These are phyloP conservation scores for Hippolais icterina DNA, from an alignment of 2,113 vertebrate species.

Conservation along the genomic window DNA sequence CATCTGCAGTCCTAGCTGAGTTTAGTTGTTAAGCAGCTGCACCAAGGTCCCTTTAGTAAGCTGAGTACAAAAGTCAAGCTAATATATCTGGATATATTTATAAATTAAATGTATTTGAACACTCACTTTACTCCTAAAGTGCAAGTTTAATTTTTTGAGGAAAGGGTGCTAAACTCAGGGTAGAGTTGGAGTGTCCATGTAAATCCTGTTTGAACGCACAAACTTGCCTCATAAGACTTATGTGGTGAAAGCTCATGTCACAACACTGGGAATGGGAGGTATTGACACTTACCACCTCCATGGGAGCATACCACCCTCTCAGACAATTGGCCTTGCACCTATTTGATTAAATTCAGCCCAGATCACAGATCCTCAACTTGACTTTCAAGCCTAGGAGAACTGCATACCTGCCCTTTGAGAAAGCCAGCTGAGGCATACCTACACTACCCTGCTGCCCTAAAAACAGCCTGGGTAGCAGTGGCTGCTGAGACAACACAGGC, in stretches of 20 bases:
- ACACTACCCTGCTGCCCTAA: background rate
- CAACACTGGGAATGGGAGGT: background rate
- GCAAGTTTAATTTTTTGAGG: background rate
- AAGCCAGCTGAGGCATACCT: background rate
- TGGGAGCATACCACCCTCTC: background rate
- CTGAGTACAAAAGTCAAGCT: background rate
- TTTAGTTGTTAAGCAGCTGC: background rate
- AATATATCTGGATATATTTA: background rate
- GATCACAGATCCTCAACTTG: background rate
- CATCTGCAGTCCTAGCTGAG: background rate
- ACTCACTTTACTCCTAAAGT: background rate
- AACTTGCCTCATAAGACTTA: background rate
- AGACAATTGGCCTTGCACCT: background rate
- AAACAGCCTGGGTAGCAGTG: accelerated
- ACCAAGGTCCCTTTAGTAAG: background rate
- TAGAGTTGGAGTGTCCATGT: accelerated
- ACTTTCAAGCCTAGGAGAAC: background rate
- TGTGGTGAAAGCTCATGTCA: background rate
- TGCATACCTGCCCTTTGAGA: background rate
- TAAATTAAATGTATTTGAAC: background rate
- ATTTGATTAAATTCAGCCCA: background rate
- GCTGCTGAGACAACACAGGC: background rate
- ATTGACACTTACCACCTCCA: accelerated
- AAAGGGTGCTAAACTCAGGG: background rate
- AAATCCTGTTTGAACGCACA: background rate